phyloP scores from a whole-genome alignment of 2,888 invertebrate genomes.

The Galeopsomyia nigrocyanea region DNA sequence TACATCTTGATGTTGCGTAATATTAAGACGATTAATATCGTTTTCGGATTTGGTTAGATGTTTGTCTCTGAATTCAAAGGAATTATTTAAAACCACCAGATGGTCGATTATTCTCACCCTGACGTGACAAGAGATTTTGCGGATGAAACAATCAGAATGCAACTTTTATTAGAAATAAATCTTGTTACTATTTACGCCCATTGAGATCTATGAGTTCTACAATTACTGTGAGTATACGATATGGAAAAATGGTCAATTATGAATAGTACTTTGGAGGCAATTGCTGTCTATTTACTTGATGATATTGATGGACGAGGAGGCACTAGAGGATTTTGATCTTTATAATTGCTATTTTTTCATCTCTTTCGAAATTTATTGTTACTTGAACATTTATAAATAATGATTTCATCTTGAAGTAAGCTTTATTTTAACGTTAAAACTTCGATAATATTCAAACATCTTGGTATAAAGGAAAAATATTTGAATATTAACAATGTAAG shows the following conservation, averaged over 20 bases:
- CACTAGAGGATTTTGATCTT: too few species aligned
- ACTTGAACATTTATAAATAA: too few species aligned
- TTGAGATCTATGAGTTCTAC: constrained; percentile 93
- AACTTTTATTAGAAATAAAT: constrained; percentile 87
- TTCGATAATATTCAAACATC: too few species aligned
- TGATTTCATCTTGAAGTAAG: too few species aligned
- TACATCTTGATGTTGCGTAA: too few species aligned
- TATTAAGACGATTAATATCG: too few species aligned
- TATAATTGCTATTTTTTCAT: too few species aligned
- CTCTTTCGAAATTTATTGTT: too few species aligned
- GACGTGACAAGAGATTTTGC: constrained; percentile 76
- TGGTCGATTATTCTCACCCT: constrained; percentile 90
- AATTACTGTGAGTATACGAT: constrained; percentile 24
- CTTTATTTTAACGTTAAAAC: too few species aligned
- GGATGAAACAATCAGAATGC: constrained; percentile 83
- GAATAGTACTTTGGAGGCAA: constrained; percentile 1
- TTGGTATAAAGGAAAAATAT: too few species aligned
- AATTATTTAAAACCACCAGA: constrained; percentile 87
- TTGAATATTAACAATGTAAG: too few species aligned
- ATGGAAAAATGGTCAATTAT: background rate
- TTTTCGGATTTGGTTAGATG: constrained; percentile 11
- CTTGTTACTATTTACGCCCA: constrained; percentile 74
- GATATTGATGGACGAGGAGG: constrained; percentile 19
- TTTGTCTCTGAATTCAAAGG: constrained; percentile 85
- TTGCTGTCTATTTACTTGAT: background rate